Evolutionary conservation across 2,797 vertebrate genomes (phyloP), one percentile per base, ranked within the genome.

Genomic region (Myoxocephalus aenaeus): DNA sequence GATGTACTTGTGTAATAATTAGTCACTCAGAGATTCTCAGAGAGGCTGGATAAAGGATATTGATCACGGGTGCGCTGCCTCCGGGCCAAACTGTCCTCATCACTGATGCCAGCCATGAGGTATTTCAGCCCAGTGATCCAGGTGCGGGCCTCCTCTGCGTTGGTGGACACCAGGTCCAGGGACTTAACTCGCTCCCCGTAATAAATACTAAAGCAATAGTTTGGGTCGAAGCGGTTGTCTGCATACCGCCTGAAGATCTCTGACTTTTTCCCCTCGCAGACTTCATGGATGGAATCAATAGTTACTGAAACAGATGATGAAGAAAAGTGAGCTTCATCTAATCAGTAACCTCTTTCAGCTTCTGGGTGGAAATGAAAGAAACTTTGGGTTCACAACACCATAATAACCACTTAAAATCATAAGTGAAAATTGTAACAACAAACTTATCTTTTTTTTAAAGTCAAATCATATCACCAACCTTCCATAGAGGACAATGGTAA

Each of bases 141-240:
- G 58, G 96, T 97, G 1, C 97, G 96, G 0, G 97, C 95, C 71
- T 97, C 97, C 25, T 97, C 97, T 0, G 96, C 91, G 0, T 94
- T 96, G 65, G 94, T 94, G 3, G 96, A 96, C 36, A 99, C 97
- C 92, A 99, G 93, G 91, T 98, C 97, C 53, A 99, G 95, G 0
- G 97, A 98, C 72, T 97, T 97, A 48, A 98, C 97, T 15, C 95
- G 97, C 80, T 96, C 96, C 4, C 98, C 98, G 0, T 97, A 93
- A 92, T 99, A 99, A 92, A 99, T 96, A 84, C 97, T 99, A 92
- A 99, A 98, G 94, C 98, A 99, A 93, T 97, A 98, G 95, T 97
- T 98, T 82, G 97, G 97, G 77, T 99, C 96, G 0, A 99, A 98
- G 85, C 95, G 96, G 83, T 96, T 94, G 6, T 97, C 96, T 0